Evolutionary conservation across 2,888 invertebrate genomes (phyloP).

Genomic region (Seira ritae): DNA sequence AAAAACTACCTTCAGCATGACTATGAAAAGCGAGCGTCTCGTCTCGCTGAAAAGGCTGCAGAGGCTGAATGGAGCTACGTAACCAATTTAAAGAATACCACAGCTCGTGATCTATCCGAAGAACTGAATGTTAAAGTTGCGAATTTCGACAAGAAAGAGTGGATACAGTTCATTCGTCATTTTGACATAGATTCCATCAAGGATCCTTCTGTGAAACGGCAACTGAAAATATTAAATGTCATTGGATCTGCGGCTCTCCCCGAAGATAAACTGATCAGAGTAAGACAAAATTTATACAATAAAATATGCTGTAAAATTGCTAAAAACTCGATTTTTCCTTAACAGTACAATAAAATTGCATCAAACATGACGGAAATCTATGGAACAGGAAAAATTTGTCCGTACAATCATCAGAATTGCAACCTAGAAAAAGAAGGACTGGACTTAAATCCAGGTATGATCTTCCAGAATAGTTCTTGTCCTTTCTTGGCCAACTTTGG

Average conservation of each 20-base stretch:
- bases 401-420: conserved; percentile 77
- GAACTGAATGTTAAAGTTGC: conserved; percentile 54
- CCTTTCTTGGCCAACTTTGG: background rate
- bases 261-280: conserved; percentile 81
- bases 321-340: conserved; percentile 1
- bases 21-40: conserved; percentile 61
- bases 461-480: conserved; percentile 3
- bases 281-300: conserved; percentile 17
- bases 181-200: conserved; percentile 80
- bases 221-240: conserved; percentile 83
- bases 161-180: conserved; percentile 80
- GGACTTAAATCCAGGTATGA: conserved; percentile 77
- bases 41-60: conserved; percentile 75
- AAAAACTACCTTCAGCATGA: conserved; percentile 50
- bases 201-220: conserved; percentile 82
- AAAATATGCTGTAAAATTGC: background rate
- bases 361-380: conserved; percentile 88
- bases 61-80: conserved; percentile 76
- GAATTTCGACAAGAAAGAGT: conserved; percentile 86
- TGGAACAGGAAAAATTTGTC: conserved; percentile 84
- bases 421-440: conserved; percentile 78
- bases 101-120: conserved; percentile 56
- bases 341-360: conserved; percentile 74
- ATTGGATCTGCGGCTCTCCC: conserved; percentile 85
- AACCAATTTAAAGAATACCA: conserved; percentile 75